phyloP scores from a whole-genome alignment of 2,888 invertebrate genomes.

The Coleophora flavipennella region DNA sequence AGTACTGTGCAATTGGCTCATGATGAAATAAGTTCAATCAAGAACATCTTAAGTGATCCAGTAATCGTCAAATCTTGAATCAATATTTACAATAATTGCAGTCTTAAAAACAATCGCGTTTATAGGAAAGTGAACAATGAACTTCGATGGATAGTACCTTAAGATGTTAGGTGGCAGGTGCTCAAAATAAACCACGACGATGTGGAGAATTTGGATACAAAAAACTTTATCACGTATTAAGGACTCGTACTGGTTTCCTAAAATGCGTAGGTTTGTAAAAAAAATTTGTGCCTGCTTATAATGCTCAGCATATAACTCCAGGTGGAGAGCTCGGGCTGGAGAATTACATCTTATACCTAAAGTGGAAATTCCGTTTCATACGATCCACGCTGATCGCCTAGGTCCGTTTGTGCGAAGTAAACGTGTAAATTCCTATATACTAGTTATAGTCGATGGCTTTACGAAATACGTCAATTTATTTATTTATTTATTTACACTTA shows the following conservation, averaged over 20 bases:
- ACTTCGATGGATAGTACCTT: slow-evolving; percentile 18
- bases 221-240: slow-evolving; percentile 11
- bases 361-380: slow-evolving; percentile 28
- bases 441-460: slow-evolving; percentile 32
- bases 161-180: slow-evolving; percentile 17
- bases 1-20: slow-evolving; percentile 12
- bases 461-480: slow-evolving; percentile 32
- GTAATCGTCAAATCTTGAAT: slow-evolving; percentile 2
- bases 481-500: too few species aligned
- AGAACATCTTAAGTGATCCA: slow-evolving; percentile 8
- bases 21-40: slow-evolving; percentile 11
- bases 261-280: neutral
- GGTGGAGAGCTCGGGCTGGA: slow-evolving; percentile 2
- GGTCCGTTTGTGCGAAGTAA: slow-evolving; percentile 31
- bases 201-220: slow-evolving; percentile 14
- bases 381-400: slow-evolving; percentile 36
- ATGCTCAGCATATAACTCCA: slow-evolving; percentile 3
- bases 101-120: slow-evolving; percentile 13
- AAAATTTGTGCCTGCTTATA: slow-evolving; percentile 1
- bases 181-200: slow-evolving; percentile 17
- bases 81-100: slow-evolving; percentile 16
- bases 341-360: slow-evolving; percentile 26
- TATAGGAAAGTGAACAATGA: slow-evolving; percentile 9
- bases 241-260: slow-evolving; percentile 3
- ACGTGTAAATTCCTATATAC: slow-evolving; percentile 24